These are phyloP conservation scores for Stichopus horrens DNA, from an alignment of 53 echinoderm and acorn worm species.

Conservation along the genomic window DNA sequence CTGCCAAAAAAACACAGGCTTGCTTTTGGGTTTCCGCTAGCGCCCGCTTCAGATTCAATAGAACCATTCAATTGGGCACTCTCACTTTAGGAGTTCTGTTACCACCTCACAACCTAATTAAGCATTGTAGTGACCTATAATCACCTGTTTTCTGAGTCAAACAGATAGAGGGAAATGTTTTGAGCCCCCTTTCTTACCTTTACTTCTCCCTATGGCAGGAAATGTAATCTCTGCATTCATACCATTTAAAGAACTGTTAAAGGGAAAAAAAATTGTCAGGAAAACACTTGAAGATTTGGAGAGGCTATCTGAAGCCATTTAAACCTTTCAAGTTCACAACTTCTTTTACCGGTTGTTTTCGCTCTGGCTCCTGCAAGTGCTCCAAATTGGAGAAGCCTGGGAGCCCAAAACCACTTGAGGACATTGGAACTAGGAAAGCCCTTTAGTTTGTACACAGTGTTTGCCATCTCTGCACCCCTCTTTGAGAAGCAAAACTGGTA, in stretches of 20 bases:
- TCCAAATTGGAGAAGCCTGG: background rate
- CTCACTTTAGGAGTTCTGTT: background rate
- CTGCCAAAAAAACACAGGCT: background rate
- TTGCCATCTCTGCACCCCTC: background rate
- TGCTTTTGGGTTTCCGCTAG: background rate
- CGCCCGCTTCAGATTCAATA: background rate
- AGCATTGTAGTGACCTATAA: background rate
- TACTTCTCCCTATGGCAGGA: background rate
- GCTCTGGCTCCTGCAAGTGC: conserved; percentile 6
- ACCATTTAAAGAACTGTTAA: background rate
- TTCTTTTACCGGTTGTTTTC: conserved; percentile 6
- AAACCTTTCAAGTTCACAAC: background rate
- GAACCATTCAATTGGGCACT: background rate
- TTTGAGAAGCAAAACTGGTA: background rate
- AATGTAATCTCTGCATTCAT: background rate
- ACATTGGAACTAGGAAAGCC: background rate
- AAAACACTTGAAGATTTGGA: conserved; percentile 24
- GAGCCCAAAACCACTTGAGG: background rate
- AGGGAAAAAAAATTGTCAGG: background rate
- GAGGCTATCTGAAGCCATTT: conserved; percentile 2
- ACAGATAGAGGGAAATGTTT: background rate
- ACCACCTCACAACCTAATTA: conserved; percentile 29
- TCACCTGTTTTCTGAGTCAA: background rate
- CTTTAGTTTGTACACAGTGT: background rate
- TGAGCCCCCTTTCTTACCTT: background rate